Percentiles rank a stretch among this genome's conserved stretches.
Conservation (phyloP, 2,797 vertebrate species). For the Pseudopleuronectes americanus region DNA sequence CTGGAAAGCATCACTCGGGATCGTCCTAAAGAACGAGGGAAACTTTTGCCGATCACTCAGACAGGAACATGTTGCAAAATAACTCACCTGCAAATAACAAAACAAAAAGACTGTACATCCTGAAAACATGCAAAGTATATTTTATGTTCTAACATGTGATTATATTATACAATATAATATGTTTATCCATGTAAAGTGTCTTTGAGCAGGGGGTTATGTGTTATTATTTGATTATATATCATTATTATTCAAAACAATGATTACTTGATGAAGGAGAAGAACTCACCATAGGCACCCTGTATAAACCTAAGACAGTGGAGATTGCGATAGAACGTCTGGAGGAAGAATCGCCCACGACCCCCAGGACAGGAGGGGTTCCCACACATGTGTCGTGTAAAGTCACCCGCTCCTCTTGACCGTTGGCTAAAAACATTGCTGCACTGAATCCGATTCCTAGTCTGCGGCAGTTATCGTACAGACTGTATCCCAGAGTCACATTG, state of each 20-base stretch:
- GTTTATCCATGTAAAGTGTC: too few species aligned
- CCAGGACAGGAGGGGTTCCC: constrained; percentile 55
- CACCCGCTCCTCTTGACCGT: constrained; percentile 51
- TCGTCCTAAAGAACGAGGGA: constrained; percentile 72
- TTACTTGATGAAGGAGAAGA: background rate
- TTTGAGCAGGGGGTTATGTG: too few species aligned
- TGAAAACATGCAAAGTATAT: background rate
- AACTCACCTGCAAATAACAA: constrained; percentile 77
- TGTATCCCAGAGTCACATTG: constrained; percentile 80
- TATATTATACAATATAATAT: too few species aligned
- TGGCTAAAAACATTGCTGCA: constrained; percentile 68
- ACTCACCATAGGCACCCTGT: constrained; percentile 46
- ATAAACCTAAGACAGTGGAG: constrained; percentile 43
- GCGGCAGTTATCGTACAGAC: constrained; percentile 81
- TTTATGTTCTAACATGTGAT: too few species aligned
- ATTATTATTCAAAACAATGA: too few species aligned
- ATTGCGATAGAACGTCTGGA: constrained; percentile 56
- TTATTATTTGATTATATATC: too few species aligned
- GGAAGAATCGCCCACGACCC: constrained; percentile 63
- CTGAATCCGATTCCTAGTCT: constrained; percentile 74
- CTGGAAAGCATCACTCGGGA: constrained; percentile 79
- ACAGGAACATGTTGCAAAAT: constrained; percentile 74
- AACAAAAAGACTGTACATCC: too few species aligned
- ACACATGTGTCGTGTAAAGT: constrained; percentile 47
- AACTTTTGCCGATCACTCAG: constrained; percentile 53